phyloP scores from a whole-genome alignment of 1,140 invertebrate species.

The Drosophila orosa region DNA sequence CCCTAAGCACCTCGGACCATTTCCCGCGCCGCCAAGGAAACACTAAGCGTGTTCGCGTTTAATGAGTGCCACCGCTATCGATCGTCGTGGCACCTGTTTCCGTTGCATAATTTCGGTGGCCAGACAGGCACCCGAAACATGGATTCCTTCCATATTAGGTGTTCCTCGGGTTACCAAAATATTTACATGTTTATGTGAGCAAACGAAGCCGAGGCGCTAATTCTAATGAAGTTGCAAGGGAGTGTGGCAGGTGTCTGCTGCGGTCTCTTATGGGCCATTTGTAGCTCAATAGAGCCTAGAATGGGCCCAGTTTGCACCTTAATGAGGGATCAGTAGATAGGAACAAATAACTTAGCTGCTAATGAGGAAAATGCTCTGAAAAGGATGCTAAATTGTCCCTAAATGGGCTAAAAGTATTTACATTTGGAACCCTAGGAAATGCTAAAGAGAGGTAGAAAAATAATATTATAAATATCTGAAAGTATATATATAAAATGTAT shows the following conservation, averaged over 20 bases:
- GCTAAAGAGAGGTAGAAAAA: neutral
- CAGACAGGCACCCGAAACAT: constrained; percentile 15
- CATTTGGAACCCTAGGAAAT: neutral
- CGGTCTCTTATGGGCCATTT: constrained; percentile 30
- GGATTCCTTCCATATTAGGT: constrained; percentile 16
- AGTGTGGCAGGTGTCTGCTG: constrained; percentile 69
- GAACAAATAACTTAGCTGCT: constrained; percentile 50
- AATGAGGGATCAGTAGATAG: constrained; percentile 45
- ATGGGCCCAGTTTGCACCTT: constrained; percentile 23
- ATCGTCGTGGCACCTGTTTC: constrained; percentile 69
- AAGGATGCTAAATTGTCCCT: constrained; percentile 10
- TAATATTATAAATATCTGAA: neutral
- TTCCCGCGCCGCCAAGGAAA: constrained; percentile 39
- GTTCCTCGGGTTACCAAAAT: constrained; percentile 47
- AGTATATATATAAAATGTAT: no score
- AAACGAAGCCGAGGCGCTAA: constrained; percentile 43
- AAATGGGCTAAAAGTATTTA: neutral
- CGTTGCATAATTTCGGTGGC: constrained; percentile 60
- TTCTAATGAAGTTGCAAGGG: constrained; percentile 70
- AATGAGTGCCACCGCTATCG: constrained; percentile 60
- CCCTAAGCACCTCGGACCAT: neutral
- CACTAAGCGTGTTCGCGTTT: constrained; percentile 44
- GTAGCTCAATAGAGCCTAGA: constrained; percentile 25
- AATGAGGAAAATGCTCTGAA: constrained; percentile 31
- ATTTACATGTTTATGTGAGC: constrained; percentile 56